Evolutionary conservation across 2,113 vertebrate species (phyloP).

Genomic region (Poecile atricapillus): DNA sequence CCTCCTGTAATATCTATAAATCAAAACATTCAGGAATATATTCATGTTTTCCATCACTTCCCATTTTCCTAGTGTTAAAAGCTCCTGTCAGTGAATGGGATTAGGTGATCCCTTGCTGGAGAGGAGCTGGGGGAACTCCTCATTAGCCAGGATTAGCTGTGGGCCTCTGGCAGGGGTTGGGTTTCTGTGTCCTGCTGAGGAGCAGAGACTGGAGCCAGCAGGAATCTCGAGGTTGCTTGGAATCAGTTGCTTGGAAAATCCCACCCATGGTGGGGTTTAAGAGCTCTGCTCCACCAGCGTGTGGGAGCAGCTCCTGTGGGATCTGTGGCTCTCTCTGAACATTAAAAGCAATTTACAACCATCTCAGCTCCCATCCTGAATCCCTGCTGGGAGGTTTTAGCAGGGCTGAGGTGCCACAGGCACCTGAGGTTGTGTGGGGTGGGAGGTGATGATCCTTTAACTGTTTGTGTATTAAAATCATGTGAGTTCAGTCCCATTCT

Average conservation of each 20-base stretch:
- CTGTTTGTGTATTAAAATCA: rapidly evolving
- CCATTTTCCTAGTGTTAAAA: neutral
- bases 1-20: neutral
- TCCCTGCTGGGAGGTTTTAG: neutral
- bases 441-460: neutral
- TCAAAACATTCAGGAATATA: neutral
- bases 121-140: neutral
- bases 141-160: neutral
- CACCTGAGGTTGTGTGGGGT: neutral
- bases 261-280: neutral
- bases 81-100: neutral
- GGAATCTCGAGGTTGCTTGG: neutral
- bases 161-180: neutral
- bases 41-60: neutral
- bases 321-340: neutral
- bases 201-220: neutral
- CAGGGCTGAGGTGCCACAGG: neutral
- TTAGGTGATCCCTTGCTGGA: neutral
- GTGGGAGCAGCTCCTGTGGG: neutral
- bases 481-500: rapidly evolving
- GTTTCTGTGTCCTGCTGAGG: neutral
- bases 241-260: neutral
- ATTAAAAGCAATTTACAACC: neutral
- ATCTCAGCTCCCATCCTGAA: neutral
- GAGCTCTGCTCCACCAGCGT: neutral